Base-by-base conservation (phyloP, 2,888 invertebrate genomes). In the Epinotia ramella region DNA sequence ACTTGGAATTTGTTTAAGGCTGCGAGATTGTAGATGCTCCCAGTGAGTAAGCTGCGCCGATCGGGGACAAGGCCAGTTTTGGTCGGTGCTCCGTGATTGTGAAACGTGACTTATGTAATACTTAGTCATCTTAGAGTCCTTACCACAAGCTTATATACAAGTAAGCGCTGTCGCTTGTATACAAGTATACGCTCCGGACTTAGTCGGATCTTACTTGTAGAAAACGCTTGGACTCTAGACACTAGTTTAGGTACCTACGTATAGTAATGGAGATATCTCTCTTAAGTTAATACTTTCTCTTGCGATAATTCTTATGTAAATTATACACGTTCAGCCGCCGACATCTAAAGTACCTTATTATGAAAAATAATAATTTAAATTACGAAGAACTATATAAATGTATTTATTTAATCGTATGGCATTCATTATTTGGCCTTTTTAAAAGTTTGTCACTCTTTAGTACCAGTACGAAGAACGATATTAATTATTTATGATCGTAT, bases 41-140 rank as follows among this genome's bases (percentile, higher is more conserved):
- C 33, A 62, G 13, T 49, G 16, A 53, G 16, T 65, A 49, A 65
- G 46, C 16, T 76, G 73, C 76, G 63, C 44, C 20, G 40, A 81
- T 79, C 69, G 78, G 64, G 82, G 78, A 79, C 83, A 81, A 83
- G 83, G 83, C 78, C 78, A 77, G 66, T 71, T 75, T 69, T 76
- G 64, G 73, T 67, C 64, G 74, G 65, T 53, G 40, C 57, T n/a
- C 12, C 71, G 57, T 56, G 53, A 65, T 80, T 80, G 75, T 78
- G 78, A 81, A 81, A 81, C 70, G 73, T 68, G 56, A 56, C 44
- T 76, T 68, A 72, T 63, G 73, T 76, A 74, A 76, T 64, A n/a
- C n/a, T n/a, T n/a, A 18, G n/a, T 3, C 40, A 44, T 60, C 67
- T 68, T 56, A 56, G 20, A 6, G 24, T 44, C 46, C 24, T 0